These are phyloP conservation scores for Mythimna impura DNA, from an alignment of 2,888 invertebrate genomes.

Conservation along the genomic window DNA sequence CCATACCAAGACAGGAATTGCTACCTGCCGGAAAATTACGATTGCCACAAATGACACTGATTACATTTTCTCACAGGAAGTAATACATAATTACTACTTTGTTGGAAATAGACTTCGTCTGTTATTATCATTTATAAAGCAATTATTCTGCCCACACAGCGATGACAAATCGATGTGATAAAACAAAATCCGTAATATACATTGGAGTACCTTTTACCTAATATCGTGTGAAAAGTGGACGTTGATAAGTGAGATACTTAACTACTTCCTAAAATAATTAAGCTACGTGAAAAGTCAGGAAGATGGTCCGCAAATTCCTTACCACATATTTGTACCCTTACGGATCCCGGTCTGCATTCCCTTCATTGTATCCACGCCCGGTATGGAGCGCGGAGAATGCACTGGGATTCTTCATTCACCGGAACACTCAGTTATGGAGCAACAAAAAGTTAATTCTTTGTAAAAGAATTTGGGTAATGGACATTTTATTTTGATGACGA, in stretches of 20 bases:
- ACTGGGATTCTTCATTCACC: conserved; percentile 74
- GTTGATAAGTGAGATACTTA: conserved; percentile 6
- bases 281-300: conserved; percentile 66
- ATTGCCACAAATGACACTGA: conserved; percentile 53
- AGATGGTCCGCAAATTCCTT: conserved; percentile 77
- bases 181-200: conserved; percentile 24
- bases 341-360: conserved; percentile 74
- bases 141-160: conserved; percentile 62
- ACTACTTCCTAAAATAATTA: conserved; percentile 32
- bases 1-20: conserved; percentile 44
- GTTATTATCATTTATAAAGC: conserved; percentile 63
- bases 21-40: conserved; percentile 55
- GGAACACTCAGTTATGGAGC: conserved; percentile 73
- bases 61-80: conserved; percentile 63
- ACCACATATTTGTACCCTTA: conserved; percentile 80
- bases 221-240: conserved; percentile 4
- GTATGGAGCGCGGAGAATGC: conserved; percentile 78
- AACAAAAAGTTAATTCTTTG: conserved; percentile 52
- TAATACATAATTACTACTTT: conserved; percentile 42
- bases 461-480: background rate
- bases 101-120: conserved; percentile 47
- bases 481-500: conserved; percentile 23
- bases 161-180: conserved; percentile 60
- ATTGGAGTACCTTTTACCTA: background rate
- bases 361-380: conserved; percentile 77